phyloP scores from a whole-genome alignment of 2,113 vertebrate species.

The Chrysemys picta region DNA sequence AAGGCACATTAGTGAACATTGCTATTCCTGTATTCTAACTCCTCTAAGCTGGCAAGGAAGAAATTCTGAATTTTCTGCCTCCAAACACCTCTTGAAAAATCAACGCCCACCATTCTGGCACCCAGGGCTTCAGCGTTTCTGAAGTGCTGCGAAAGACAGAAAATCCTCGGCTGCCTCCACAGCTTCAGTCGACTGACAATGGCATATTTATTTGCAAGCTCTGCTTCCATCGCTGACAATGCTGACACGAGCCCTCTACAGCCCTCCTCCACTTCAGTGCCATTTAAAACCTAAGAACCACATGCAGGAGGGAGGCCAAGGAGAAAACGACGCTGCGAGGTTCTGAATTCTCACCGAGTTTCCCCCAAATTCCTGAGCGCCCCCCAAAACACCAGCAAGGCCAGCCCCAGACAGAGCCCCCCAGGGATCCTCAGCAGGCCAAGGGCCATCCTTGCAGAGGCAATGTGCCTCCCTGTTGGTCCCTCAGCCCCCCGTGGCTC shows the following conservation, averaged over 20 bases:
- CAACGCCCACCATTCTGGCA: not conserved
- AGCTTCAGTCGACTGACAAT: not conserved
- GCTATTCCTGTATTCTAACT: not conserved
- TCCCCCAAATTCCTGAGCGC: not conserved
- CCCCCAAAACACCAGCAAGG: not conserved
- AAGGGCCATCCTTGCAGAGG: not conserved
- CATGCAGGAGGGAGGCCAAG: not conserved
- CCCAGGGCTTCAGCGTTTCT: not conserved
- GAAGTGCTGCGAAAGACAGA: not conserved
- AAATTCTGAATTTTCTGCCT: not conserved
- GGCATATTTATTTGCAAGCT: not conserved
- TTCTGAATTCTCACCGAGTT: not conserved
- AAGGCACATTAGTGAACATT: not conserved
- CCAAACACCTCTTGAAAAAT: not conserved
- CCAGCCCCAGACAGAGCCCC: not conserved
- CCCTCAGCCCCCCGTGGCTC: not conserved
- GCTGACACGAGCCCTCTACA: fast-evolving
- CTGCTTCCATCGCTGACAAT: not conserved
- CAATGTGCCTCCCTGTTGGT: not conserved
- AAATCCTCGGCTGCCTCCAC: not conserved
- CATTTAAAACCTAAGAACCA: fast-evolving
- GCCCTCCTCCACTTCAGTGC: not conserved
- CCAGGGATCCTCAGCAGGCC: not conserved
- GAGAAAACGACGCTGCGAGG: not conserved
- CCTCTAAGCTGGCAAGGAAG: not conserved